Conservation (phyloP, 2,797 vertebrate species). For the Acanthurus lineatus region DNA sequence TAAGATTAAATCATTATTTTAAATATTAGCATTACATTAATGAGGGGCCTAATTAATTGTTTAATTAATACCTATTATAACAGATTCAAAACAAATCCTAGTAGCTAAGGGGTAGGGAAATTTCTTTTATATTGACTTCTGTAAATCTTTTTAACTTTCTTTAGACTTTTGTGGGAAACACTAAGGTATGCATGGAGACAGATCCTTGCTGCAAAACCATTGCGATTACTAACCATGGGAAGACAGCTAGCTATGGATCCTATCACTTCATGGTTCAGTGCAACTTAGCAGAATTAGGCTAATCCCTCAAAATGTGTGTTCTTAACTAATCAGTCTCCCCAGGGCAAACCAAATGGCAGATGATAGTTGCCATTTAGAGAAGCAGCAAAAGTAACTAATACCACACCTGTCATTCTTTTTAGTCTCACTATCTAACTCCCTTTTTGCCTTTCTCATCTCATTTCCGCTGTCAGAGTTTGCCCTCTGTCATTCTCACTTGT, state of each 20-base stretch:
- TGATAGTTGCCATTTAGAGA: slow-evolving; percentile 51
- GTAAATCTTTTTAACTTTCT: background rate
- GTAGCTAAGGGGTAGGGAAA: background rate
- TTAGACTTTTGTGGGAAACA: background rate
- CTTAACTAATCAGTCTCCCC: slow-evolving; percentile 57
- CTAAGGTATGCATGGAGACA: background rate
- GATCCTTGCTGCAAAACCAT: slow-evolving; percentile 8
- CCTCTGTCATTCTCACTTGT: slow-evolving; percentile 84
- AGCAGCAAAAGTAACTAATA: slow-evolving; percentile 57
- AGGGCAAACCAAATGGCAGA: slow-evolving; percentile 50
- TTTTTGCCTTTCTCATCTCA: slow-evolving; percentile 74
- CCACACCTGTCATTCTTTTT: slow-evolving; percentile 74
- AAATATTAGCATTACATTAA: background rate
- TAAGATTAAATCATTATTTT: background rate
- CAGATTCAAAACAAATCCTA: background rate
- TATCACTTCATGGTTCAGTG: slow-evolving; percentile 49
- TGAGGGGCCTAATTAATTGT: background rate
- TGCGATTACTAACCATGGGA: slow-evolving; percentile 19
- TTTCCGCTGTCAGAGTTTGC: slow-evolving; percentile 81
- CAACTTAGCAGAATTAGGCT: slow-evolving; percentile 40
- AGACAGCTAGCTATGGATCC: slow-evolving; percentile 15
- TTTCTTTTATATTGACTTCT: background rate
- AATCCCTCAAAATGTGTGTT: slow-evolving; percentile 53
- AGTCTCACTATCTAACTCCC: slow-evolving; percentile 70
- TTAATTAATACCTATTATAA: background rate